Evolutionary conservation across 2,113 vertebrate species (phyloP).

Genomic region (Sisor rabdophorus): DNA sequence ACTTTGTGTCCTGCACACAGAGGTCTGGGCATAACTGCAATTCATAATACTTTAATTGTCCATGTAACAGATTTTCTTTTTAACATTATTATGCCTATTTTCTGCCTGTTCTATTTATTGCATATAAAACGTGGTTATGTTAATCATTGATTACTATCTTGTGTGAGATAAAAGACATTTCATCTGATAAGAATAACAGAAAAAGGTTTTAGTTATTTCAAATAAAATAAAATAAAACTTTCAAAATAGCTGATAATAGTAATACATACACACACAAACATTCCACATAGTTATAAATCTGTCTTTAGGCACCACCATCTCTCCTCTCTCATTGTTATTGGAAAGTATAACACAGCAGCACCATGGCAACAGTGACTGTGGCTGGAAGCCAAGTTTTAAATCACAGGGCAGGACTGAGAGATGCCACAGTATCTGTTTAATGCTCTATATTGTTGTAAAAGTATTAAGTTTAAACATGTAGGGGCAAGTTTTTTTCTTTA

Average conservation of each 20-base stretch:
- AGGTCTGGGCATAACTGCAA: background rate
- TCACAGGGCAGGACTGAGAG: conserved; percentile 15
- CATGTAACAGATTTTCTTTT: background rate
- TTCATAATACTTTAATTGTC: background rate
- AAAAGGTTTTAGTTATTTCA: background rate
- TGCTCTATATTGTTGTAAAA: no score
- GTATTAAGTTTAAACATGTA: background rate
- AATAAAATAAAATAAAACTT: background rate
- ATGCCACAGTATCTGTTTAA: background rate
- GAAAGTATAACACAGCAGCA: conserved; percentile 47
- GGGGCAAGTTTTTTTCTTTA: background rate
- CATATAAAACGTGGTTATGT: background rate
- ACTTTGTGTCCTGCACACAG: background rate
- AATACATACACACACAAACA: conserved; percentile 20
- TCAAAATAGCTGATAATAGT: background rate
- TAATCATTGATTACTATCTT: background rate
- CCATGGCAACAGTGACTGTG: conserved; percentile 46
- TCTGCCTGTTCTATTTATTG: background rate
- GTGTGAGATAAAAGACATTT: background rate
- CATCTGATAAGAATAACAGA: background rate
- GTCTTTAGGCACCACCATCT: conserved; percentile 53
- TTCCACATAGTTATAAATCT: conserved; percentile 58
- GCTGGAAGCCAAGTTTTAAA: conserved; percentile 26
- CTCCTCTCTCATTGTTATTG: conserved; percentile 47
- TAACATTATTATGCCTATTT: background rate